phyloP scores from a whole-genome alignment of 2,797 vertebrate species.

The Antennarius maculatus region DNA sequence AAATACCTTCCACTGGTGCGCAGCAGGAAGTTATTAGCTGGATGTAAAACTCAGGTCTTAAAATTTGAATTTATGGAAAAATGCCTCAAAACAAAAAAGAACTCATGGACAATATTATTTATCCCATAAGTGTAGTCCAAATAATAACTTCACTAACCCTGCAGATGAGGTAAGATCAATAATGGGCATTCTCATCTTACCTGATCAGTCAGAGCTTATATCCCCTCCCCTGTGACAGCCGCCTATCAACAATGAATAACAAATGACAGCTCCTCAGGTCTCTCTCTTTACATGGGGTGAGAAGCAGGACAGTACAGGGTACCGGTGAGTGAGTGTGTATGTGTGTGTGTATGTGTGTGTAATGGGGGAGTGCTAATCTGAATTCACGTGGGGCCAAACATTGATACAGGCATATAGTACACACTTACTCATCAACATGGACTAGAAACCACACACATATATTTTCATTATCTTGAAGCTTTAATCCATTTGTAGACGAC shows the following conservation, averaged over 20 bases:
- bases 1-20: slow-evolving; percentile 14
- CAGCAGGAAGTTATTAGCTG: slow-evolving; percentile 23
- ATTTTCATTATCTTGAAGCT: slow-evolving; percentile 32
- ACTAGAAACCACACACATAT: slow-evolving; percentile 15
- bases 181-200: slow-evolving; percentile 21
- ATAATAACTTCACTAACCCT: slow-evolving; percentile 6
- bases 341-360: slow-evolving; percentile 9
- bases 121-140: neutral
- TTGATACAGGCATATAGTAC: slow-evolving; percentile 25
- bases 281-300: slow-evolving; percentile 83
- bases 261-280: slow-evolving; percentile 89
- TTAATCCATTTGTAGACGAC: slow-evolving; percentile 80
- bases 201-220: slow-evolving; percentile 63
- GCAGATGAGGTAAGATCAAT: slow-evolving; percentile 4
- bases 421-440: slow-evolving; percentile 20
- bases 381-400: slow-evolving; percentile 37
- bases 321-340: neutral
- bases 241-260: slow-evolving; percentile 86
- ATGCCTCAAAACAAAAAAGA: neutral
- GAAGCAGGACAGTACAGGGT: slow-evolving; percentile 72
- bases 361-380: slow-evolving; percentile 18
- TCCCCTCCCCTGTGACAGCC: slow-evolving; percentile 60
- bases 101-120: neutral
- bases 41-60: neutral
- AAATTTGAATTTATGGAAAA: neutral